phyloP scores from a whole-genome alignment of 2,888 invertebrate genomes.

The Microctonus hyperodae region DNA sequence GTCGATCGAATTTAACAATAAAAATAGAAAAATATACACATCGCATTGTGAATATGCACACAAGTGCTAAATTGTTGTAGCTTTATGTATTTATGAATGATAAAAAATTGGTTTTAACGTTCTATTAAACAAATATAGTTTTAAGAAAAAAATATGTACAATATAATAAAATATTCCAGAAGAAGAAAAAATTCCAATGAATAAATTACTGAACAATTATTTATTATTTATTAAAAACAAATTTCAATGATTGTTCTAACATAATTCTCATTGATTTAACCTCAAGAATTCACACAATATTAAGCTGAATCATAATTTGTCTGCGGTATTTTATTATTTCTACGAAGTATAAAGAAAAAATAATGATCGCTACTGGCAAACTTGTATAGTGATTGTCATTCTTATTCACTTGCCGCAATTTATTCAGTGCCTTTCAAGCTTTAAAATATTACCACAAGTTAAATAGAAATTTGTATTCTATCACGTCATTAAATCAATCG shows the following conservation, averaged over 20 bases:
- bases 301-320: not conserved
- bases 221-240: not conserved
- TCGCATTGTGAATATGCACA: no score
- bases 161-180: no score
- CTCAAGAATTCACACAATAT: constrained; percentile 8
- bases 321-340: not conserved
- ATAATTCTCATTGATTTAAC: not conserved
- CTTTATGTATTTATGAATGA: no score
- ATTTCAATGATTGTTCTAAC: not conserved
- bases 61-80: no score
- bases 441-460: not conserved
- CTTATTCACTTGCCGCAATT: not conserved
- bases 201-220: no score
- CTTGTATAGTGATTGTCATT: not conserved
- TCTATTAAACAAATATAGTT: no score
- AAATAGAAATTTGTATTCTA: not conserved
- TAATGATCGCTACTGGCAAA: not conserved
- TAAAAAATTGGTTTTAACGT: no score
- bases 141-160: no score
- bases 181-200: no score
- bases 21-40: no score
- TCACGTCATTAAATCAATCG: not conserved
- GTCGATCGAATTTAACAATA: no score
- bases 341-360: no score
- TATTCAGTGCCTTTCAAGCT: not conserved